phyloP scores from a whole-genome alignment of 2,797 vertebrate species.

The Amazona finschi region DNA sequence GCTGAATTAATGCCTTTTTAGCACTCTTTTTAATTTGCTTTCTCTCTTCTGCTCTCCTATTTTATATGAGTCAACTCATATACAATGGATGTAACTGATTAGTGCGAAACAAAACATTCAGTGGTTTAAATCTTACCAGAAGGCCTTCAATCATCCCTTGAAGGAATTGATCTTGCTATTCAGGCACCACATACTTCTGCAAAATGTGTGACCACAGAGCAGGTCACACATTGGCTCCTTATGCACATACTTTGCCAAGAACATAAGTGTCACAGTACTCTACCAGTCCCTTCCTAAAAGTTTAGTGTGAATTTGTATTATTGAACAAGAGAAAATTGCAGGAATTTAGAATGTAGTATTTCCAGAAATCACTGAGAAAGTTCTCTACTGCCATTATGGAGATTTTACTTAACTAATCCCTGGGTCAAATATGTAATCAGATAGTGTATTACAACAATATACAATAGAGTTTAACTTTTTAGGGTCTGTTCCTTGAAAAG shows the following conservation, averaged over 20 bases:
- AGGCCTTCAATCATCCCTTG: background rate
- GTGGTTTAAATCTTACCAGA: background rate
- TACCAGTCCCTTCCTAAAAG: background rate
- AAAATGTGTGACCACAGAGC: background rate
- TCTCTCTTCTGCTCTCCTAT: background rate
- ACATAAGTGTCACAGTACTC: background rate
- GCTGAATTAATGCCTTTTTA: background rate
- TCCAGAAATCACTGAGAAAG: background rate
- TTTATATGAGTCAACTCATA: slow-evolving; percentile 4
- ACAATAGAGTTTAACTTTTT: background rate
- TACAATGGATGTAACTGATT: background rate
- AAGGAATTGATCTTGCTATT: background rate
- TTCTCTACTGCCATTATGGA: background rate
- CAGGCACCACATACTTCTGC: background rate
- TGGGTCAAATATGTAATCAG: background rate
- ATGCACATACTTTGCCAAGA: background rate
- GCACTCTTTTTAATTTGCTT: background rate
- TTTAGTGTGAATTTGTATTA: background rate
- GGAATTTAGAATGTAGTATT: background rate
- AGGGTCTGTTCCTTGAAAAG: background rate
- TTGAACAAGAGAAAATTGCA: background rate
- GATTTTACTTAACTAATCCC: background rate
- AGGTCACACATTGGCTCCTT: background rate
- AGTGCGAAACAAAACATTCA: background rate
- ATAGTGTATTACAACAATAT: background rate